Conservation (phyloP, 2,888 invertebrate species). For the Sialis lutaria region DNA sequence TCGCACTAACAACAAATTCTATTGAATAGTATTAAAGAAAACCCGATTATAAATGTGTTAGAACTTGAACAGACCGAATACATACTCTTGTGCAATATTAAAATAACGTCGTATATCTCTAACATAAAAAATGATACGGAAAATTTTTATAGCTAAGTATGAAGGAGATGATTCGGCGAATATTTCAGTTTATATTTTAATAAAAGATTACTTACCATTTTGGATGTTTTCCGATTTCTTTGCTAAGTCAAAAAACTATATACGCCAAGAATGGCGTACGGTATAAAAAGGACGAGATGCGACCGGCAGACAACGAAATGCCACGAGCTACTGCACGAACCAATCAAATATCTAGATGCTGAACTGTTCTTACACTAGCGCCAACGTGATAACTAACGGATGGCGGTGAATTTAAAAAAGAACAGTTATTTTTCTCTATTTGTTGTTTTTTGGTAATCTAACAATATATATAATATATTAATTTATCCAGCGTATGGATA, state of each 20-base stretch:
- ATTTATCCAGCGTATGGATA: too few relatives aligned
- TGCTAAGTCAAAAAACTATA: conserved; percentile 49
- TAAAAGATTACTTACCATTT: conserved; percentile 43
- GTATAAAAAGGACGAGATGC: conserved; percentile 46
- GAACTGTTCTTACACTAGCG: too few relatives aligned
- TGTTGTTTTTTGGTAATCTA: too few relatives aligned
- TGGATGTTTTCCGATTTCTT: conserved; percentile 70
- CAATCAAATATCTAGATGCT: neutral
- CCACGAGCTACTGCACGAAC: neutral
- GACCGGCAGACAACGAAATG: conserved; percentile 1
- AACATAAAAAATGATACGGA: neutral
- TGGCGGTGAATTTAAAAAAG: too few relatives aligned
- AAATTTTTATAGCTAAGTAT: too few relatives aligned
- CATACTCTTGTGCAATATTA: conserved; percentile 25
- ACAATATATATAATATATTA: too few relatives aligned
- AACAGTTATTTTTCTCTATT: too few relatives aligned
- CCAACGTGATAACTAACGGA: too few relatives aligned
- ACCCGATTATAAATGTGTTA: neutral
- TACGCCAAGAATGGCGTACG: conserved; percentile 82
- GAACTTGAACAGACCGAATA: conserved; percentile 11
- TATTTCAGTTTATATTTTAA: too few relatives aligned
- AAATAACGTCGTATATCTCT: conserved; percentile 1
- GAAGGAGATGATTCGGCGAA: too few relatives aligned
- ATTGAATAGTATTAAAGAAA: conserved; percentile 8
- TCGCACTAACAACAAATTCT: too few relatives aligned